Conservation (phyloP, 2,113 vertebrate genomes). For the Cromileptes altivelis region DNA sequence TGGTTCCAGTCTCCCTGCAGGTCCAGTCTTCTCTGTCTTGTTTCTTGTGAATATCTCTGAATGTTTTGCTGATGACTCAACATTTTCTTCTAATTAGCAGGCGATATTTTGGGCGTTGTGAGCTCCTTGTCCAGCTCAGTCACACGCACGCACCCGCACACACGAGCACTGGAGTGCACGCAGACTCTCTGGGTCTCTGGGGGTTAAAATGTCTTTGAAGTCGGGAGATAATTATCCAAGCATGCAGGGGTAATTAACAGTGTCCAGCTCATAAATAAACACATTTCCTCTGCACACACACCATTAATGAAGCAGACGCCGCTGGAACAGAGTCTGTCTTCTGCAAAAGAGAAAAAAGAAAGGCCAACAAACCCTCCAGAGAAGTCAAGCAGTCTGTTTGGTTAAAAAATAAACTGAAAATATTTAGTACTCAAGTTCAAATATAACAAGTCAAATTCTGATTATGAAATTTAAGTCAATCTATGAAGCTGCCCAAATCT, state of each 20-base stretch:
- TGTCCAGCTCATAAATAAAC: constrained; percentile 66
- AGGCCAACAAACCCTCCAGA: neutral
- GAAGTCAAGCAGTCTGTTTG: neutral
- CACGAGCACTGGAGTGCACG: neutral
- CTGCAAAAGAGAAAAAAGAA: neutral
- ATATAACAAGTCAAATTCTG: too few species aligned
- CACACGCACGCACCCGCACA: neutral
- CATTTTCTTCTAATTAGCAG: constrained; percentile 46
- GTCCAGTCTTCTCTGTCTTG: neutral
- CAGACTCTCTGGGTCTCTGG: constrained; percentile 17
- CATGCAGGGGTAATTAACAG: constrained; percentile 56
- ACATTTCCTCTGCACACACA: constrained; percentile 28
- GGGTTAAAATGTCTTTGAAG: constrained; percentile 57
- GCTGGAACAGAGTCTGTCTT: neutral
- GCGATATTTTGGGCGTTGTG: constrained; percentile 28
- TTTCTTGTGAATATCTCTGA: neutral
- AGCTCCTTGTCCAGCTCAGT: constrained; percentile 1
- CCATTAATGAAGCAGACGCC: neutral
- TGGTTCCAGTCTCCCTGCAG: neutral
- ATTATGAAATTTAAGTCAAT: too few species aligned
- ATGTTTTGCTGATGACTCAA: constrained; percentile 39
- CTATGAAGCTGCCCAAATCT: too few species aligned
- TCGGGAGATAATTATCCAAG: constrained; percentile 49
- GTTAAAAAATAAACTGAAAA: neutral
- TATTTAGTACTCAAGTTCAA: too few species aligned